phyloP scores from a whole-genome alignment of 2,888 invertebrate species.

The Ichneumon xanthorius region DNA sequence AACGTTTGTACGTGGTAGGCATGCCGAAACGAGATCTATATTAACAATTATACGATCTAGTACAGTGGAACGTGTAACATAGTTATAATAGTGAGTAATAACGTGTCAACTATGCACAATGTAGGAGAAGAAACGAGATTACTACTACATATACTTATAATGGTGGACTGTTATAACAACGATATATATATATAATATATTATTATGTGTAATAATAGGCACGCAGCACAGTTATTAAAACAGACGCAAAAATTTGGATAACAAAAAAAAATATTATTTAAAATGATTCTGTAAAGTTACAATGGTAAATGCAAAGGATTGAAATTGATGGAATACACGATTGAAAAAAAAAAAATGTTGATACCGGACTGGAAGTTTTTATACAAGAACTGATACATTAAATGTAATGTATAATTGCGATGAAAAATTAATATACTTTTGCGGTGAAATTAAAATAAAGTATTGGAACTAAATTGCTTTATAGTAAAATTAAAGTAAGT shows the following conservation, averaged over 20 bases:
- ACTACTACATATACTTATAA: slow-evolving; percentile 16
- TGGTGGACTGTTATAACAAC: slow-evolving; percentile 57
- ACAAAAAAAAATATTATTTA: slow-evolving; percentile 10
- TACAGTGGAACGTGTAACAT: slow-evolving; percentile 30
- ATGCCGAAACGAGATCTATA: slow-evolving; percentile 47
- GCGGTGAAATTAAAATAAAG: too few relatives aligned
- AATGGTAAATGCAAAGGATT: neutral
- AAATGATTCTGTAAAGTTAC: neutral
- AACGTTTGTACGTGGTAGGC: slow-evolving; percentile 19
- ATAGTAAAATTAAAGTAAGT: too few relatives aligned
- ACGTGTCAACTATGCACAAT: slow-evolving; percentile 65
- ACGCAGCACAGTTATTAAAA: slow-evolving; percentile 57
- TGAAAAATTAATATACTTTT: too few relatives aligned
- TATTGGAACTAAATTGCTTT: too few relatives aligned
- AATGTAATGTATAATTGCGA: too few relatives aligned
- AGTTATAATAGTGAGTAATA: slow-evolving; percentile 58
- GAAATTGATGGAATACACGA: slow-evolving; percentile 23
- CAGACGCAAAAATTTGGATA: slow-evolving; percentile 36
- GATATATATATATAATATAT: slow-evolving; percentile 50
- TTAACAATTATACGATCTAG: slow-evolving; percentile 38
- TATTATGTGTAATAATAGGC: slow-evolving; percentile 62
- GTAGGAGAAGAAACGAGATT: slow-evolving; percentile 37
- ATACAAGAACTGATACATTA: too few relatives aligned
- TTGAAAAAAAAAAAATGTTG: neutral
- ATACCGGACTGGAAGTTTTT: neutral